Conservation (phyloP, 23 tunicate genomes). For the Styela plicata region DNA sequence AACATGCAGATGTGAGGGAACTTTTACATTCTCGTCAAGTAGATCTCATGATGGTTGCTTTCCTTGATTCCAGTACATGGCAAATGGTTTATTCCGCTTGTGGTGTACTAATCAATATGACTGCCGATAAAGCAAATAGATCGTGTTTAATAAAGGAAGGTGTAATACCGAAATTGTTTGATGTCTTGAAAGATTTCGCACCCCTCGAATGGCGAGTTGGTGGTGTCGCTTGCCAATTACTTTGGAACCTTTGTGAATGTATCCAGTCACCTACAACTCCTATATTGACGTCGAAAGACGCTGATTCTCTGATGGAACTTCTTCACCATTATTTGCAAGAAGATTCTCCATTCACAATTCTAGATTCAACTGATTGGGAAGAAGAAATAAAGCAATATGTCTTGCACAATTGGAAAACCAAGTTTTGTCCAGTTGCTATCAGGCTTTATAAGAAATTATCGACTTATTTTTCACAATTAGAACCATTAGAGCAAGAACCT, state of each 20-base stretch:
- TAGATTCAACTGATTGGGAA: constrained; percentile 14
- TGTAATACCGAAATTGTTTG: constrained; percentile 38
- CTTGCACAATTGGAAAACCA: constrained; percentile 13
- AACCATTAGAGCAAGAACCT: constrained; percentile 10
- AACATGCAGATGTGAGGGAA: constrained; percentile 63
- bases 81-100: constrained; percentile 81
- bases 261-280: background rate
- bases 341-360: background rate
- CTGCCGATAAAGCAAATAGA: constrained; percentile 50
- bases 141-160: constrained; percentile 44
- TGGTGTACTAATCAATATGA: constrained; percentile 79
- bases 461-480: constrained; percentile 1
- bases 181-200: constrained; percentile 75
- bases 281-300: background rate
- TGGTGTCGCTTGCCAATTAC: constrained; percentile 78
- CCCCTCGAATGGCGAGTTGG: constrained; percentile 77
- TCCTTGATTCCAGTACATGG: constrained; percentile 72
- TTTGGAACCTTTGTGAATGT: constrained; percentile 69
- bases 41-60: constrained; percentile 79
- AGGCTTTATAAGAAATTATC: constrained; percentile 20
- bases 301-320: constrained; percentile 10
- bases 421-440: constrained; percentile 2
- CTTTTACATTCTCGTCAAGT: constrained; percentile 69
- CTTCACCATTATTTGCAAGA: constrained; percentile 3
- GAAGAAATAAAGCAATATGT: constrained; percentile 10